Evolutionary conservation across 2,888 invertebrate species (phyloP).

Genomic region (Eledone cirrhosa): DNA sequence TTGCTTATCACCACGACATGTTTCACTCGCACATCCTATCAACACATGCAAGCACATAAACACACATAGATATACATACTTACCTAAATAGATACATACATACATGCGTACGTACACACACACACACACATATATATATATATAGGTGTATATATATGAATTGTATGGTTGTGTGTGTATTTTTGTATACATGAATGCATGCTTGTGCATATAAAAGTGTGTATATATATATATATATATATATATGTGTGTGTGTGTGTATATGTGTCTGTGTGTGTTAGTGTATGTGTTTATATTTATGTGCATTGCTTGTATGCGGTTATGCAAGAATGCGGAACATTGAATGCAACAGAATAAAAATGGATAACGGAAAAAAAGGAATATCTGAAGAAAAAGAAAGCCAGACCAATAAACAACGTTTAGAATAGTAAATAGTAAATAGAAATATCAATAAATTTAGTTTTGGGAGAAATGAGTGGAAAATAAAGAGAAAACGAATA

Average conservation of each 20-base stretch:
- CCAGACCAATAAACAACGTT: too few relatives aligned
- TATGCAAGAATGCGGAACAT: too few relatives aligned
- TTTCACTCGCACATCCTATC: too few relatives aligned
- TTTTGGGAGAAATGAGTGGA: too few relatives aligned
- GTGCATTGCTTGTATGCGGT: too few relatives aligned
- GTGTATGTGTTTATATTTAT: neutral
- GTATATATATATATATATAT: conserved; percentile 13
- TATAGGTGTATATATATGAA: neutral
- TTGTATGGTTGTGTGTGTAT: neutral
- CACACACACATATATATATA: neutral
- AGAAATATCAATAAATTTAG: too few relatives aligned
- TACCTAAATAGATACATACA: neutral
- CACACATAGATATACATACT: neutral
- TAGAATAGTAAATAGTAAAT: too few relatives aligned
- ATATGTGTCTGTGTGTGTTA: neutral
- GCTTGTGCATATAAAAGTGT: neutral
- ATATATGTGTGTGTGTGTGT: neutral
- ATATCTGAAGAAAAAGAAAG: too few relatives aligned
- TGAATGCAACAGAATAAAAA: too few relatives aligned
- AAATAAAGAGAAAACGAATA: too few relatives aligned
- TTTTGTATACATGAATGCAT: neutral
- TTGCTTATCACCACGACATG: too few relatives aligned
- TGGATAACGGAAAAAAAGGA: too few relatives aligned
- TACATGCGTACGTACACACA: neutral
- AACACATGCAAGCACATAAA: neutral